Evolutionary conservation across 1,140 invertebrate species (phyloP).

Genomic region (Caenorhabditis tropicalis): DNA sequence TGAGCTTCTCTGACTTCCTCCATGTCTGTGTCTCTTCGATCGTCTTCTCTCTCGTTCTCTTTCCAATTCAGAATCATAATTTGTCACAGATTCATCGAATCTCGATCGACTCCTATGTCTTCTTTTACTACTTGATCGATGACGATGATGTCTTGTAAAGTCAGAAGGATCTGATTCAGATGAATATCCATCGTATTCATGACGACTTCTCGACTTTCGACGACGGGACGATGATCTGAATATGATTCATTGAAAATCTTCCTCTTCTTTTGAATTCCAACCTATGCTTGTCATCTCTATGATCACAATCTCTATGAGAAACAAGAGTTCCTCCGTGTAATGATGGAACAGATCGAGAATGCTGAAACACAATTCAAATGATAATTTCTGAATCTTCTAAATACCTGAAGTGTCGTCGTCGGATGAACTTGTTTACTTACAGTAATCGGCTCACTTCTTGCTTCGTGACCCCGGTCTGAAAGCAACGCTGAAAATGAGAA

Average conservation of each 20-base stretch:
- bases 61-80: conserved; percentile 26
- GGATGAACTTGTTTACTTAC: conserved; percentile 38
- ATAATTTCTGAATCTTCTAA: background rate
- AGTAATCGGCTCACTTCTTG: conserved; percentile 58
- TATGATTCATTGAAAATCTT: background rate
- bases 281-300: conserved; percentile 30
- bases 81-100: conserved; percentile 49
- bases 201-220: conserved; percentile 49
- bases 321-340: conserved; percentile 54
- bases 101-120: conserved; percentile 45
- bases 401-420: background rate
- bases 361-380: conserved; percentile 50
- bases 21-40: conserved; percentile 30
- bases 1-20: conserved; percentile 42
- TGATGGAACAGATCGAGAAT: conserved; percentile 58
- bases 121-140: conserved; percentile 21
- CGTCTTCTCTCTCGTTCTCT: conserved; percentile 24
- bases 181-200: conserved; percentile 48
- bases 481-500: conserved; percentile 47
- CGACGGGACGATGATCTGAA: conserved; percentile 54
- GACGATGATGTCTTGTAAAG: conserved; percentile 30
- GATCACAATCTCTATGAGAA: conserved; percentile 52
- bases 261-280: background rate
- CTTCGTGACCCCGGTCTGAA: conserved; percentile 47
- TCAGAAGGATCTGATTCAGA: conserved; percentile 46